Conservation (phyloP, 1,140 invertebrate species). For the Cecropterus lyciades region DNA sequence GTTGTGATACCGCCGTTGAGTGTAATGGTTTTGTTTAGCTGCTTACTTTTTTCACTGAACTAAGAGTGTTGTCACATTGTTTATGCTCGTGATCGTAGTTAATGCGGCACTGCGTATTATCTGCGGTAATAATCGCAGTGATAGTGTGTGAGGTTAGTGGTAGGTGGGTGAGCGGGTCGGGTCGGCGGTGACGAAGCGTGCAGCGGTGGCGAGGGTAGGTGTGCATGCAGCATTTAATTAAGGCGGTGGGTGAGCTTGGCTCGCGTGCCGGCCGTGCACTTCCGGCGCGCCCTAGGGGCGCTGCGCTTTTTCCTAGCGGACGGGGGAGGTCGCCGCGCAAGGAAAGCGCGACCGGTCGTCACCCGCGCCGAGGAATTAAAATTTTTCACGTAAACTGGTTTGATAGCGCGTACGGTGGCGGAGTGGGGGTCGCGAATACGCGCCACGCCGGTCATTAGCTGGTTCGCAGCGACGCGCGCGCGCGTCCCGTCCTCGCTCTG, state of each 20-base stretch:
- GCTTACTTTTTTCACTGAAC: neutral
- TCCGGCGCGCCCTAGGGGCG: slow-evolving; percentile 72
- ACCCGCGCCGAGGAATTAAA: slow-evolving; percentile 76
- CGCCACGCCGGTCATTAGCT: slow-evolving; percentile 75
- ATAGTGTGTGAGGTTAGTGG: slow-evolving; percentile 42
- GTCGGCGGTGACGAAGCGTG: slow-evolving; percentile 40
- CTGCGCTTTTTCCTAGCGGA: slow-evolving; percentile 73
- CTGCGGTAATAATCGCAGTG: slow-evolving; percentile 38
- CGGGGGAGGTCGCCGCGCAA: slow-evolving; percentile 61
- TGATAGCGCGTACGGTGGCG: slow-evolving; percentile 69
- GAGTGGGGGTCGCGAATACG: slow-evolving; percentile 80
- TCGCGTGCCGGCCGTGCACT: slow-evolving; percentile 77
- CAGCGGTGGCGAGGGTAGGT: slow-evolving; percentile 54
- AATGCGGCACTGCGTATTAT: slow-evolving; percentile 19
- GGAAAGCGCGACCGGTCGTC: slow-evolving; percentile 80
- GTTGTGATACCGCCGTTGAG: neutral
- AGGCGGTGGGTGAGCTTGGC: slow-evolving; percentile 74
- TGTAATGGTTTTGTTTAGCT: neutral
- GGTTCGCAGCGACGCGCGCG: slow-evolving; percentile 69
- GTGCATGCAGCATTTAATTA: slow-evolving; percentile 78
- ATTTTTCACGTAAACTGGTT: slow-evolving; percentile 83
- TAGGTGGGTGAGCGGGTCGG: slow-evolving; percentile 35
- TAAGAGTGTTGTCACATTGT: neutral
- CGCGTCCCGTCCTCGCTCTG: slow-evolving; percentile 52
- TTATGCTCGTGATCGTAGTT: neutral